These are phyloP conservation scores for Centropristis striata DNA, from an alignment of 2,113 vertebrate species.

Conservation along the genomic window DNA sequence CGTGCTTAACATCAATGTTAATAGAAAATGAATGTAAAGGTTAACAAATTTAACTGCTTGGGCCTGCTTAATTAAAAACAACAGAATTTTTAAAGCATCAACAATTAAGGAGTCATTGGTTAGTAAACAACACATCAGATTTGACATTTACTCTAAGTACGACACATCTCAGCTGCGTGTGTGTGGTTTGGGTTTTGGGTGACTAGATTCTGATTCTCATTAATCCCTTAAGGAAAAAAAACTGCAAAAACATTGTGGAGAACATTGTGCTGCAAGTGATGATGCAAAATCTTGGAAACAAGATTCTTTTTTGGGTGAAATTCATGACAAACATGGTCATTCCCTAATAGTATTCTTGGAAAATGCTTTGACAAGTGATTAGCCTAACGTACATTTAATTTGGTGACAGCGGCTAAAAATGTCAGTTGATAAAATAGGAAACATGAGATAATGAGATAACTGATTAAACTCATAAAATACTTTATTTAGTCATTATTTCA, in stretches of 20 bases:
- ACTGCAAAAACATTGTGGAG: neutral
- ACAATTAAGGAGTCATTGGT: neutral
- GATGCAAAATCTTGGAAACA: neutral
- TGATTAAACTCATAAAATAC: neutral
- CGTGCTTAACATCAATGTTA: neutral
- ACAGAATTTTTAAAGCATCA: neutral
- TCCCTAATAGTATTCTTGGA: conserved; percentile 17
- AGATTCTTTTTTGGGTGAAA: too few relatives aligned
- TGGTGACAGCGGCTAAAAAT: neutral
- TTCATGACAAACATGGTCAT: neutral
- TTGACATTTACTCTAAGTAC: neutral
- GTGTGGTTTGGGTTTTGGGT: neutral
- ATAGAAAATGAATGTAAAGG: neutral
- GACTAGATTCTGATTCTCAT: neutral
- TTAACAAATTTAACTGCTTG: neutral
- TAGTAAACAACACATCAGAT: neutral
- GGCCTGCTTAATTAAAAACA: neutral
- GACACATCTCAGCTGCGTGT: neutral
- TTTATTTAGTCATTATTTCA: neutral
- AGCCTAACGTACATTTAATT: neutral
- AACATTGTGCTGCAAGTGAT: too few relatives aligned
- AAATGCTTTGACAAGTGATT: neutral
- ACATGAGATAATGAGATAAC: neutral
- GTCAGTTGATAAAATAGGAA: neutral
- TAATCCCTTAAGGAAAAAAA: neutral